phyloP scores from a whole-genome alignment of 2,113 vertebrate genomes.

The Antechinus stuartii region DNA sequence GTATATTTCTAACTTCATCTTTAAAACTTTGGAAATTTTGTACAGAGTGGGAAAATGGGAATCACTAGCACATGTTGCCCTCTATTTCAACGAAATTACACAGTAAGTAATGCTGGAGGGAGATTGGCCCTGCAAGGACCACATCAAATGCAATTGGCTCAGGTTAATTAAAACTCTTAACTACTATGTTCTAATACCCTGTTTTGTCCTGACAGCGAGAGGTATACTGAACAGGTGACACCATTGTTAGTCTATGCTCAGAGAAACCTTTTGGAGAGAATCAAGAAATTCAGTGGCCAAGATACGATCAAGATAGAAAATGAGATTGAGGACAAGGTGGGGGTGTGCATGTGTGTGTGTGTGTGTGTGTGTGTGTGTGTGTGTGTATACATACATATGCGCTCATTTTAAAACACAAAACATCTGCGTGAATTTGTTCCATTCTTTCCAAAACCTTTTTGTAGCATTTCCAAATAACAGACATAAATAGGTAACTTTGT shows the following conservation, averaged over 20 bases:
- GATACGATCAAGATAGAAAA: slow-evolving; percentile 75
- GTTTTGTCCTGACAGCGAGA: slow-evolving; percentile 85
- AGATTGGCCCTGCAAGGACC: not conserved
- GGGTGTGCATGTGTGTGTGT: not conserved
- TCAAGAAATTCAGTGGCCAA: slow-evolving; percentile 78
- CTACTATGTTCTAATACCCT: slow-evolving; percentile 2
- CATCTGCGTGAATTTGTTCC: not conserved
- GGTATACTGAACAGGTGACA: slow-evolving; percentile 89
- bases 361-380: not conserved
- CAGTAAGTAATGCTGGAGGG: slow-evolving; percentile 83
- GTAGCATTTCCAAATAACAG: not conserved
- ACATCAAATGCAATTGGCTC: not conserved
- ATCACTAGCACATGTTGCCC: slow-evolving; percentile 89
- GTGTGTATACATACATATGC: too few relatives aligned
- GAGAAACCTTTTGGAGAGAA: slow-evolving; percentile 88
- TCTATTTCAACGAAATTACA: slow-evolving; percentile 91
- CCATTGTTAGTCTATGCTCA: slow-evolving; percentile 92
- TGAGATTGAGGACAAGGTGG: slow-evolving; percentile 85
- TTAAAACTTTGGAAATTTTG: slow-evolving; percentile 91
- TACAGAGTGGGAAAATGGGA: slow-evolving; percentile 92
- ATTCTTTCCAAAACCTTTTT: not conserved
- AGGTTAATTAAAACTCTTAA: not conserved
- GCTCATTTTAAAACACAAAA: not conserved
- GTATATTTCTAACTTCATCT: slow-evolving; percentile 88
- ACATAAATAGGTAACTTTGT: not conserved